A percentile compares a stretch with the other conserved stretches of the same genome.
These are phyloP conservation scores for Drosophila diplacantha DNA, from an alignment of 2,888 invertebrate genomes.

Conservation along the genomic window DNA sequence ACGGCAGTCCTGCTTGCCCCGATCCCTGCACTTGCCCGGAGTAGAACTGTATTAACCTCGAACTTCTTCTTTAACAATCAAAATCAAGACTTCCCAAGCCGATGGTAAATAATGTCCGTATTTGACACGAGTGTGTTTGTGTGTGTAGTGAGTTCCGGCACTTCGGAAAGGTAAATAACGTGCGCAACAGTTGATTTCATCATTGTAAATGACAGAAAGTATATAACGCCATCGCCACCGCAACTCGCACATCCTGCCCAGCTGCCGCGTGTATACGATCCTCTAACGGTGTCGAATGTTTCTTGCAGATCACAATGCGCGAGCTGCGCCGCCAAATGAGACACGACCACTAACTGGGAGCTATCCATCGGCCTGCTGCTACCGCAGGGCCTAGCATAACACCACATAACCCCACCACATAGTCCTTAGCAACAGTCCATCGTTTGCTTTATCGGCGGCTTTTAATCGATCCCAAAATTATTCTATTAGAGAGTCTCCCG, in stretches of 20 bases:
- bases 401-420: neutral
- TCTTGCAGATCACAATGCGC: conserved; percentile 63
- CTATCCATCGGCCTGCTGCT: neutral
- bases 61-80: conserved; percentile 39
- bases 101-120: conserved; percentile 50
- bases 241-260: neutral
- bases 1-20: conserved; percentile 14
- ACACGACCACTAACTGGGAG: conserved; percentile 17
- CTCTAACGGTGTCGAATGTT: conserved; percentile 11
- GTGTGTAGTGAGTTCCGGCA: conserved; percentile 38
- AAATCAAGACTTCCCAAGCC: conserved; percentile 49
- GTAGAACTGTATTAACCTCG: conserved; percentile 15
- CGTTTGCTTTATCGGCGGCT: neutral
- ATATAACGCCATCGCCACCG: conserved; percentile 29
- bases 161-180: conserved; percentile 59
- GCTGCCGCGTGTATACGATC: conserved; percentile 1
- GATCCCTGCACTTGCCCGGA: conserved; percentile 7
- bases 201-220: conserved; percentile 47
- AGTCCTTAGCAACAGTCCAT: neutral
- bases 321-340: conserved; percentile 59
- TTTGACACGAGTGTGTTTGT: conserved; percentile 28
- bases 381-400: neutral
- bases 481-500: neutral
- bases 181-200: conserved; percentile 40
- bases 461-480: neutral